Percentiles rank a stretch among this genome's conserved stretches.
Evolutionary conservation across 2,113 vertebrate genomes (phyloP).

Genomic region (Mus musculus): DNA sequence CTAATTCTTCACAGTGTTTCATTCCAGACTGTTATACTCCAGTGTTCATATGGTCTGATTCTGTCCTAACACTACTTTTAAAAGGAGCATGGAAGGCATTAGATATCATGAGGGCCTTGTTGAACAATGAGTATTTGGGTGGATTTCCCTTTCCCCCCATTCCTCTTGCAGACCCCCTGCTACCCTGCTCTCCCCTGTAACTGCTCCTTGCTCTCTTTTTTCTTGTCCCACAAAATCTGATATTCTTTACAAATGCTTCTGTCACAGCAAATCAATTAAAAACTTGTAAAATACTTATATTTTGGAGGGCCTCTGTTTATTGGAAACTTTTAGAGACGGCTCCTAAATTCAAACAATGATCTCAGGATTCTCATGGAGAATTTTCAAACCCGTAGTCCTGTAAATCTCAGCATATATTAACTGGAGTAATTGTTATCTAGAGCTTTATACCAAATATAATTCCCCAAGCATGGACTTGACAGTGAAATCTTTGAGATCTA

Average conservation of each 20-base stretch:
- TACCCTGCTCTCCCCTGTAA: no score
- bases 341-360: not conserved
- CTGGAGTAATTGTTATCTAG: conserved; percentile 27
- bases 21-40: not conserved
- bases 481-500: not conserved
- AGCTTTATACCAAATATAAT: conserved; percentile 6
- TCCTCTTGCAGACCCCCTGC: no score
- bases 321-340: not conserved
- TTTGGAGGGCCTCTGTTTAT: not conserved
- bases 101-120: not conserved
- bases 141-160: not conserved
- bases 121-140: not conserved
- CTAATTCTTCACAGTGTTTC: not conserved
- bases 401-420: not conserved
- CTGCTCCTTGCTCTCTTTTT: no score
- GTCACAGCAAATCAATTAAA: not conserved
- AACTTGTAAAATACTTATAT: not conserved
- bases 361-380: not conserved
- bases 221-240: not conserved
- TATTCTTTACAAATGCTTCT: not conserved
- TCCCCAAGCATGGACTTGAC: not conserved
- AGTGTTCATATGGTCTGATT: not conserved
- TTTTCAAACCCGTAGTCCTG: not conserved
- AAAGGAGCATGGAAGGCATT: not conserved
- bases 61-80: not conserved